A percentile compares a stretch with the other conserved stretches of the same genome.
phyloP scores from a whole-genome alignment of 2,888 invertebrate species.

The Hedya salicella region DNA sequence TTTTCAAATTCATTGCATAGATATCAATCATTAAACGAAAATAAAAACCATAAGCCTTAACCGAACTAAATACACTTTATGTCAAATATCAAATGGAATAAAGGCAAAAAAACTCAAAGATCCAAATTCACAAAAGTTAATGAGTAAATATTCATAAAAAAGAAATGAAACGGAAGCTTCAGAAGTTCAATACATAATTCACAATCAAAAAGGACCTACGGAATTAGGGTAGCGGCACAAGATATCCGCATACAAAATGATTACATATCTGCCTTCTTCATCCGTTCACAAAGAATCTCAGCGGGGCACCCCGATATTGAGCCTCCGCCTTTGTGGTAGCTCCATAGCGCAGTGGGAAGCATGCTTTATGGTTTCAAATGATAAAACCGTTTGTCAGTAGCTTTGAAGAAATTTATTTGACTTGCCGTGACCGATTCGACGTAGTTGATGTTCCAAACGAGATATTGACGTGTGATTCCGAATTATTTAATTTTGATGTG shows the following conservation, averaged over 20 bases:
- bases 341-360: slow-evolving; percentile 78
- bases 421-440: slow-evolving; percentile 72
- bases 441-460: slow-evolving; percentile 69
- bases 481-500: slow-evolving; percentile 48
- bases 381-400: slow-evolving; percentile 83
- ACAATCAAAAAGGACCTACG: slow-evolving; percentile 79
- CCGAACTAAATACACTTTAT: not conserved
- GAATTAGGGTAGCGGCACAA: slow-evolving; percentile 81
- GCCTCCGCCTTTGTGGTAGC: slow-evolving; percentile 82
- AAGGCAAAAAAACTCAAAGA: slow-evolving; percentile 4
- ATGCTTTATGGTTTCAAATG: slow-evolving; percentile 84
- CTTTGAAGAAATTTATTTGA: slow-evolving; percentile 75
- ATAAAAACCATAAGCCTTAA: not conserved
- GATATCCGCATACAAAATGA: slow-evolving; percentile 81
- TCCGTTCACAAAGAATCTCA: slow-evolving; percentile 80
- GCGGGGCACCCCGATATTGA: slow-evolving; percentile 83
- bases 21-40: not conserved
- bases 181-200: slow-evolving; percentile 79
- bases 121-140: slow-evolving; percentile 55
- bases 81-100: not conserved
- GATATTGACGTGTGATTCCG: slow-evolving; percentile 60
- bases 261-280: slow-evolving; percentile 79
- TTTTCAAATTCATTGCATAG: slow-evolving; percentile 1
- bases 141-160: slow-evolving; percentile 73
- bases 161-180: slow-evolving; percentile 78